Base-by-base conservation (phyloP, 2,888 invertebrate species). In the Acrobeloides nanus region DNA sequence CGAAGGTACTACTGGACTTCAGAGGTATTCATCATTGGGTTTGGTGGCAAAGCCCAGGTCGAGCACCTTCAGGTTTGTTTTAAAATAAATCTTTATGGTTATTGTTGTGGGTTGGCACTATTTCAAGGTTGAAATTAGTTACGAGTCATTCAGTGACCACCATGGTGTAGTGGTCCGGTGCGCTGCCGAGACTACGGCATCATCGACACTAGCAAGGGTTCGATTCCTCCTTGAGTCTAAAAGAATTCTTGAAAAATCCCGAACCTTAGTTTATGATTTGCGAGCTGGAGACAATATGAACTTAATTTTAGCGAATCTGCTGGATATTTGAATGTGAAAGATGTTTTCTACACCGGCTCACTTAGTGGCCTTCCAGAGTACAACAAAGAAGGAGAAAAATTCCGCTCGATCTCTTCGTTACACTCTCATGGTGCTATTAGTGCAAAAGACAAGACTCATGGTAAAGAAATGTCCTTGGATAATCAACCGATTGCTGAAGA, bases 271-370 rank as follows among this genome's bases (percentile, higher is more conserved):
- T 7, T 47, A 54, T 17, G 44, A 58, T 37, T 38, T 62, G 27
- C 47, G 46, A 17, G n/a, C n/a, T 20, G 26, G 29, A 2, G 40
- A 32, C 31, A 38, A 43, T 20, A 42, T 12, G 15, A 21, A n/a
- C 24, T 24, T 10, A 24, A 23, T 23, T 35, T 24, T 35, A 61
- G 50, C 40, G 60, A 64, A 27, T 62, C 62, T 24, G 46, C 58
- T 25, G 72, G 72, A 21, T 72, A 68, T 47, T 55, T 72, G 41
- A 62, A 68, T 43, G 51, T 64, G 61, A 76, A 84, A 65, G 90
- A 90, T 72, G 88, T 89, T 56, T 89, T 90, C 81, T 90, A 88
- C 73, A 83, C 84, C 4, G 88, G 86, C 10, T 89, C 88, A 53
- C 79, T 89, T 53, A 81, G 82, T n/a, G 80, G 87, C 59, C 78